These are phyloP conservation scores for Chrysogorgia sp. DNA, from an alignment of 92 coral and sea anemone genomes.

Conservation along the genomic window DNA sequence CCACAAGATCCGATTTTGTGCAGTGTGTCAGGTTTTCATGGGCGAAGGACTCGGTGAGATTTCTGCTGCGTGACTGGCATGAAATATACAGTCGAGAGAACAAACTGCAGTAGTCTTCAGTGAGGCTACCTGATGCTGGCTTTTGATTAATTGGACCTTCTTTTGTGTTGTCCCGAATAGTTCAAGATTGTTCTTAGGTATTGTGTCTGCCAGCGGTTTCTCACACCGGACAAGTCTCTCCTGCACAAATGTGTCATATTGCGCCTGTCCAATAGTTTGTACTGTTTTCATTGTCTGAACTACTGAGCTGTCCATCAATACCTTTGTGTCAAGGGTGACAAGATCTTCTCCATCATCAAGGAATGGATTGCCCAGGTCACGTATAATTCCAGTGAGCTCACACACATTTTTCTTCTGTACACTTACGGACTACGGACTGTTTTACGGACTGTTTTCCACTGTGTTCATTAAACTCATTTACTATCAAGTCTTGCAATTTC, in stretches of 20 bases:
- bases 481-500: background rate
- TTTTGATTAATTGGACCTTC: too few species aligned
- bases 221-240: background rate
- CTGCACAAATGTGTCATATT: background rate
- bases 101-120: too few species aligned
- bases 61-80: too few species aligned
- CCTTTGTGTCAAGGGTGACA: background rate
- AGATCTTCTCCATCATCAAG: background rate
- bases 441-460: background rate
- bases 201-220: background rate
- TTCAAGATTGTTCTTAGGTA: background rate
- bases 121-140: too few species aligned
- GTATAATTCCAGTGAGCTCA: background rate
- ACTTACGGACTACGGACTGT: too few species aligned
- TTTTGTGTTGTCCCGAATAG: background rate
- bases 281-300: background rate
- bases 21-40: too few species aligned
- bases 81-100: too few species aligned
- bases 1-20: too few species aligned
- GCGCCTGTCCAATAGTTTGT: background rate
- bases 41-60: too few species aligned
- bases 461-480: background rate
- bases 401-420: background rate
- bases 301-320: background rate
- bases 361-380: slow-evolving; percentile 12